These are phyloP conservation scores for Polydrusus cervinus DNA, from an alignment of 2,888 invertebrate genomes.

Conservation along the genomic window DNA sequence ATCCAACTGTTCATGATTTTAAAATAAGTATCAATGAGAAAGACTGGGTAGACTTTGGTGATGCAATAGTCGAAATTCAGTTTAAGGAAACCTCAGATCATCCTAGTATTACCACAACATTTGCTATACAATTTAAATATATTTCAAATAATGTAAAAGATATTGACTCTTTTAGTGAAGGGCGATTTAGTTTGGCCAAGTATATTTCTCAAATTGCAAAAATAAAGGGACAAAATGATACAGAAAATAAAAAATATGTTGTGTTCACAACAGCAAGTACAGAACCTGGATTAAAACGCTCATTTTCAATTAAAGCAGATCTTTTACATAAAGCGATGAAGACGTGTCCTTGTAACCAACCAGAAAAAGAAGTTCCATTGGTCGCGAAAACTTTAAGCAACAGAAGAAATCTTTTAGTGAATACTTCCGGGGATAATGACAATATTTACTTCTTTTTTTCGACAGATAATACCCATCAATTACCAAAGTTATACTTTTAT, in stretches of 20 bases:
- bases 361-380: conserved; percentile 18
- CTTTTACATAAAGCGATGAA: conserved; percentile 18
- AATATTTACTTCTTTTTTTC: conserved; percentile 46
- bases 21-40: conserved; percentile 55
- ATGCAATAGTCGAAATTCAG: conserved; percentile 55
- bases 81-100: conserved; percentile 34
- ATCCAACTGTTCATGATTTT: conserved; percentile 41
- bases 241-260: conserved; percentile 36
- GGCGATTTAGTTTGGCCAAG: conserved; percentile 8
- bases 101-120: conserved; percentile 24
- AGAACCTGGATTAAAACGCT: conserved; percentile 21
- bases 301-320: conserved; percentile 28
- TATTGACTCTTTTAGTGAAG: conserved; percentile 42
- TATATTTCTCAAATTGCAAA: conserved; percentile 12
- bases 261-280: conserved; percentile 44
- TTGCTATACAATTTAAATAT: conserved; percentile 50
- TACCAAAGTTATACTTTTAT: conserved; percentile 56
- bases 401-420: conserved; percentile 33
- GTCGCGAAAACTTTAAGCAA: conserved; percentile 40
- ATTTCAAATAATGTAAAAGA: conserved; percentile 42
- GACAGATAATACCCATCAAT: conserved; percentile 26
- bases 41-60: conserved; percentile 58
- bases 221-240: conserved; percentile 16
- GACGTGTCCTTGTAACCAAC: conserved; percentile 12
- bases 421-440: conserved; percentile 48